Conservation (phyloP, 2,888 invertebrate species). For the Harpalus rubripes region DNA sequence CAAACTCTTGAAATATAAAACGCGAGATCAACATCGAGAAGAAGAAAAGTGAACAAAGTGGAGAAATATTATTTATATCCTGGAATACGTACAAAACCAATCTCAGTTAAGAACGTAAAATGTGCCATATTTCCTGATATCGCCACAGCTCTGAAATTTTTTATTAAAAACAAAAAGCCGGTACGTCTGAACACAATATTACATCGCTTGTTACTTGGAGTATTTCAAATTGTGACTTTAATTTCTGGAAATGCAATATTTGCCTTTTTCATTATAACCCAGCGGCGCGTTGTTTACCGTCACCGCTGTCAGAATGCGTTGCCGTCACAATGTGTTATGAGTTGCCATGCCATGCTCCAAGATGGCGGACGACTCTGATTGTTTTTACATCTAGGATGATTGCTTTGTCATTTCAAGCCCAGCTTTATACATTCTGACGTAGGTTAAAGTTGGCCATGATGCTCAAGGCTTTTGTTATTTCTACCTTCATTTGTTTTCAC, state of each 20-base stretch:
- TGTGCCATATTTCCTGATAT: slow-evolving; percentile 43
- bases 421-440: slow-evolving; percentile 41
- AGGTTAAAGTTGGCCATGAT: slow-evolving; percentile 51
- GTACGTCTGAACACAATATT: slow-evolving; percentile 1
- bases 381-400: slow-evolving; percentile 40
- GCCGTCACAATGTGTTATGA: slow-evolving; percentile 43
- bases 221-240: slow-evolving; percentile 47
- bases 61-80: slow-evolving; percentile 39
- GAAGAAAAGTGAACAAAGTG: slow-evolving; percentile 19
- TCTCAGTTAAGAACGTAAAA: slow-evolving; percentile 32
- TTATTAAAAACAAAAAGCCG: slow-evolving; percentile 47
- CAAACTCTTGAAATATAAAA: slow-evolving; percentile 33
- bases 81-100: slow-evolving; percentile 36
- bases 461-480: slow-evolving; percentile 50
- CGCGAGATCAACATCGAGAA: background rate
- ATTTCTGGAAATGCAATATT: slow-evolving; percentile 52
- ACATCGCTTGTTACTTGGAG: slow-evolving; percentile 41
- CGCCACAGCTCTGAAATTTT: slow-evolving; percentile 41
- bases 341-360: background rate
- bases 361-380: slow-evolving; percentile 45
- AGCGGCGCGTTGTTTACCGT: slow-evolving; percentile 24
- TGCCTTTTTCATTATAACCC: slow-evolving; percentile 47
- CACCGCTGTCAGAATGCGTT: slow-evolving; percentile 7
- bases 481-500: slow-evolving; percentile 50
- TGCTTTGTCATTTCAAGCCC: slow-evolving; percentile 43